Evolutionary conservation across 1,140 invertebrate species (phyloP), one percentile per base, ranked within the genome.

Genomic region (Micrasema minimum): DNA sequence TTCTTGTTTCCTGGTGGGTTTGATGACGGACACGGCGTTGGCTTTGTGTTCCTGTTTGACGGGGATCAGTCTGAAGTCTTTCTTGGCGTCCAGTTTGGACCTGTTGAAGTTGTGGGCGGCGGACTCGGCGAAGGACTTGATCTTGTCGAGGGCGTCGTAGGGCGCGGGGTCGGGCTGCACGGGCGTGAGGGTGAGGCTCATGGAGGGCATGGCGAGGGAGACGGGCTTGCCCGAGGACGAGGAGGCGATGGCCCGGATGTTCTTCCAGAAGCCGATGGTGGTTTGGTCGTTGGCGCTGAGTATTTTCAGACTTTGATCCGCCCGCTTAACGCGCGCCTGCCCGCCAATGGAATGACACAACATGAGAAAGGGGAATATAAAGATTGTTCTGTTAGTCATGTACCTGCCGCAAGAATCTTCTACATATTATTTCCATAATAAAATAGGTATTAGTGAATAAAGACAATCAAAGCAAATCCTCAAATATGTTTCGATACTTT

Each of bases 41-140:
- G n/a, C 14, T 69, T 43, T 67, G 22, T 80, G 78, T 0, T 76
- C 76, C 0, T 81, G 66, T 66, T 81, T 83, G 65, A 80, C 77
- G 9, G 82, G 46, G 10, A 80, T 76, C 70, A 83, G 81, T 66
- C 83, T 82, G 64, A 79, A 83, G 59, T 68, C 71, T 67, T 80
- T 79, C 74, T 82, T 83, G 35, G 81, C 79, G 72, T 79, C 82
- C 0, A 74, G 65, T 12, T 57, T 64, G 7, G 77, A 72, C 0
- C 81, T 80, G 1, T 83, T 81, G 75, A 85, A 75, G 55, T 70
- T 66, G 31, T 72, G 81, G 0, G 83, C 79, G 0, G 82, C 83
- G 72, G 82, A 84, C 69, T 85, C 81, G 14, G 83, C 83, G 77
- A 85, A 85, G 69, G 83, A 80, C 69, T 83, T 83, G 79, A 85